A percentile compares a stretch with the other conserved stretches of the same genome.
These are phyloP conservation scores for Oscheius sp. DNA, from an alignment of 2,888 invertebrate genomes.

Conservation along the genomic window DNA sequence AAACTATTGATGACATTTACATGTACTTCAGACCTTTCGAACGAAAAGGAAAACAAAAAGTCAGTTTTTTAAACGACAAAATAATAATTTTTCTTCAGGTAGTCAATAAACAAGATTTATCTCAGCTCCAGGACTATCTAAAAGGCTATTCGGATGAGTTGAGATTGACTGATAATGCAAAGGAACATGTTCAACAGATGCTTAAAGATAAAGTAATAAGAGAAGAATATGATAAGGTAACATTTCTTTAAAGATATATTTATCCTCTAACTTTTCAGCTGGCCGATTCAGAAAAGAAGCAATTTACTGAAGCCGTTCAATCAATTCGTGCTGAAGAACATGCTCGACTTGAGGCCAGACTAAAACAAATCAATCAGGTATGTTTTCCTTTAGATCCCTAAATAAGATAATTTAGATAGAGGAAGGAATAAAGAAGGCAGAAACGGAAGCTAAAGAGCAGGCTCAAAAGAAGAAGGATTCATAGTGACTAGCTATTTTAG, in stretches of 20 bases:
- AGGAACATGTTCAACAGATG: conserved; percentile 32
- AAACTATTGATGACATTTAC: conserved; percentile 56
- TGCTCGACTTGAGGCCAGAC: conserved; percentile 48
- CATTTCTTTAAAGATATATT: neutral
- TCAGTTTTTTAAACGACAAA: too few relatives aligned
- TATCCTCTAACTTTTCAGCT: conserved; percentile 32
- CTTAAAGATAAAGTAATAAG: conserved; percentile 16
- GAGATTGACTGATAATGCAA: conserved; percentile 10
- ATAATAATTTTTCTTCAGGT: conserved; percentile 37
- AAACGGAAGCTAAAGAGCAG: neutral
- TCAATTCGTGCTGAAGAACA: conserved; percentile 50
- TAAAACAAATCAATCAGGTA: conserved; percentile 46
- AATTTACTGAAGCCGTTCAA: conserved; percentile 51
- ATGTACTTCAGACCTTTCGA: conserved; percentile 66
- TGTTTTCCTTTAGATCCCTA: neutral
- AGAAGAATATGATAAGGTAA: conserved; percentile 46
- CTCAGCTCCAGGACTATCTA: conserved; percentile 50
- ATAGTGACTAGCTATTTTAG: neutral
- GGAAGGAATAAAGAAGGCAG: conserved; percentile 22
- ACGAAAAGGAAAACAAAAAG: conserved; percentile 57
- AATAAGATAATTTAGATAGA: conserved; percentile 24
- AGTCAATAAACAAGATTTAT: conserved; percentile 50
- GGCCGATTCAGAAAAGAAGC: conserved; percentile 44
- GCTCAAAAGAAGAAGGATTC: neutral
- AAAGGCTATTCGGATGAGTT: conserved; percentile 39